Percentiles rank a stretch among this genome's conserved stretches.
Conservation (phyloP, 53 echinoderm and acorn worm species). For the Antedon mediterranea region DNA sequence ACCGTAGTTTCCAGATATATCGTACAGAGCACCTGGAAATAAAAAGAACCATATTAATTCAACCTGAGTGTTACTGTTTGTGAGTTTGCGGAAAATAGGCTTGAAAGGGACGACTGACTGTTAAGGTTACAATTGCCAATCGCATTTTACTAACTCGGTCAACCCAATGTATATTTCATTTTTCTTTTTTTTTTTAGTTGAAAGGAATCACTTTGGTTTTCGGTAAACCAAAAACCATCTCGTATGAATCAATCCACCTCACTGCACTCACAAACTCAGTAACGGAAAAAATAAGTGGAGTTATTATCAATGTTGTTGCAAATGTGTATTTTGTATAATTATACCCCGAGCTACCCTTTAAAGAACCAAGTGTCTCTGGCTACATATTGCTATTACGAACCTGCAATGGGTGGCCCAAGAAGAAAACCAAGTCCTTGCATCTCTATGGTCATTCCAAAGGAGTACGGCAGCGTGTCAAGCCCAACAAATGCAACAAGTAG, state of each 20-base stretch:
- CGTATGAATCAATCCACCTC: too few species aligned
- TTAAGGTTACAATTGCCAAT: too few species aligned
- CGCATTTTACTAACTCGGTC: too few species aligned
- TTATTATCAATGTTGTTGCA: too few species aligned
- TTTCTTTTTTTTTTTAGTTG: not conserved
- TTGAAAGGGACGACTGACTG: too few species aligned
- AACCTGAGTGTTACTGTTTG: not conserved
- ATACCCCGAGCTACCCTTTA: not conserved
- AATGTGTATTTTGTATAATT: too few species aligned
- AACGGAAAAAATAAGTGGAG: too few species aligned
- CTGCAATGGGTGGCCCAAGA: conserved; percentile 76
- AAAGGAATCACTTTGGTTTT: too few species aligned
- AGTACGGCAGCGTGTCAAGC: conserved; percentile 58
- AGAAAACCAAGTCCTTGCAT: conserved; percentile 91
- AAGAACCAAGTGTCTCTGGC: not conserved
- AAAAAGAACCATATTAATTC: not conserved
- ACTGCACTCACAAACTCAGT: too few species aligned
- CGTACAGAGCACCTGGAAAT: conserved; percentile 44
- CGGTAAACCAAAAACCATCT: too few species aligned
- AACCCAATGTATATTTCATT: too few species aligned
- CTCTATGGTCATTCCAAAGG: conserved; percentile 75
- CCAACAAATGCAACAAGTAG: conserved; percentile 81
- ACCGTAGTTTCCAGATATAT: conserved; percentile 33
- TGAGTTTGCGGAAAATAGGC: too few species aligned
- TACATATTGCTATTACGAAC: conserved; percentile 15